These are phyloP conservation scores for Chamaea fasciata DNA, from an alignment of 2,113 vertebrate species.

Conservation along the genomic window DNA sequence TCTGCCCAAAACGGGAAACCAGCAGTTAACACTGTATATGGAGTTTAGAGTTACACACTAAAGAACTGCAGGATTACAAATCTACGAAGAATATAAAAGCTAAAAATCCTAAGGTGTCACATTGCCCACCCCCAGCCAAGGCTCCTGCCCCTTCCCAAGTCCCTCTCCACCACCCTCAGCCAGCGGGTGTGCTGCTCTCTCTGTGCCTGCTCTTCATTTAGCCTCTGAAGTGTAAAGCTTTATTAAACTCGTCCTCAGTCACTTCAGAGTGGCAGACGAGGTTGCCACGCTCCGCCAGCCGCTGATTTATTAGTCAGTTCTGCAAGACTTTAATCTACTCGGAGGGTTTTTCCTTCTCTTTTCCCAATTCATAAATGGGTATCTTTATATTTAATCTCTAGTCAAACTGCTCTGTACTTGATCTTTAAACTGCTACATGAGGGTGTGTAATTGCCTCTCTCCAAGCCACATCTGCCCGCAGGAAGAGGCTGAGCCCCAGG, in stretches of 20 bases:
- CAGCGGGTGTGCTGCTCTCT: background rate
- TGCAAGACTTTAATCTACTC: conserved; percentile 33
- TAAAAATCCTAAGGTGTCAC: background rate
- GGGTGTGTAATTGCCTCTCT: background rate
- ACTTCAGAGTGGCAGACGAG: background rate
- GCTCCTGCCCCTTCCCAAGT: rapidly evolving
- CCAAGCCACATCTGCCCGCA: rapidly evolving
- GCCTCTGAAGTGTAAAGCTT: background rate
- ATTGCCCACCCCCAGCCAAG: background rate
- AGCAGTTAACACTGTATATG: background rate
- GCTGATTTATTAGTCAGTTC: conserved; percentile 23
- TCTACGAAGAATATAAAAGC: background rate
- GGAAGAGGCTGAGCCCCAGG: background rate
- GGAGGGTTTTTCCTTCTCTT: background rate
- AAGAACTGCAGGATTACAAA: background rate
- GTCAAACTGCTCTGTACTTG: background rate
- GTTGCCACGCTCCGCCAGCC: background rate
- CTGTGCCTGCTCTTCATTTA: background rate
- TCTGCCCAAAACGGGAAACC: background rate
- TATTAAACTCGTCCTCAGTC: conserved; percentile 1
- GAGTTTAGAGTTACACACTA: rapidly evolving
- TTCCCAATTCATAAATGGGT: background rate
- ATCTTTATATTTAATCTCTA: conserved; percentile 29
- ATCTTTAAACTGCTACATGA: background rate
- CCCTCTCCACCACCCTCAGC: background rate